phyloP scores from a whole-genome alignment of 2,113 vertebrate species.

The Drymodes brunneopygia region DNA sequence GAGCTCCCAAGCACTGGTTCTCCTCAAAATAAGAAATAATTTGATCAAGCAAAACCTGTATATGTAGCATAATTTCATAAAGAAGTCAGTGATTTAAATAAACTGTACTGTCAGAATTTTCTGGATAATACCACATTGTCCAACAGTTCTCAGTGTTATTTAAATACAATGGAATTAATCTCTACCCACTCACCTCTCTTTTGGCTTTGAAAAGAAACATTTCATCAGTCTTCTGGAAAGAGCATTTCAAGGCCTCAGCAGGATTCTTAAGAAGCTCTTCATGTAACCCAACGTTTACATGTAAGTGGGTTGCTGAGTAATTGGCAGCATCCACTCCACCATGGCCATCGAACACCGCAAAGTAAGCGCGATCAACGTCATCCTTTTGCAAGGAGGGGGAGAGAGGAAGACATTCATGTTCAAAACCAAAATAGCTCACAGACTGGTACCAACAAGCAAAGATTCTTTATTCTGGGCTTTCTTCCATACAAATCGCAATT shows the following conservation, averaged over 20 bases:
- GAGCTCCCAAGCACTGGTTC: not conserved
- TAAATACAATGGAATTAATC: not conserved
- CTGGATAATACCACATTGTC: not conserved
- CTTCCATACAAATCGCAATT: not conserved
- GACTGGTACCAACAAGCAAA: not conserved
- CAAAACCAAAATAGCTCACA: not conserved
- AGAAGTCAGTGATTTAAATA: not conserved
- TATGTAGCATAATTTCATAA: not conserved
- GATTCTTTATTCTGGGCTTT: not conserved
- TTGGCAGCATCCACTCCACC: conserved; percentile 89
- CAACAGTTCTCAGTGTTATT: not conserved
- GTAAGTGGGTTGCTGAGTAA: conserved; percentile 85
- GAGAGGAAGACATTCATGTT: not conserved
- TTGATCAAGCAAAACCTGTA: not conserved
- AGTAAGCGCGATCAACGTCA: conserved; percentile 78
- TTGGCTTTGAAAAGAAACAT: conserved; percentile 88
- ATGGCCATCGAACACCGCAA: conserved; percentile 92
- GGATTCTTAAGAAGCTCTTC: conserved; percentile 74
- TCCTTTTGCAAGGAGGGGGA: conserved; percentile 68
- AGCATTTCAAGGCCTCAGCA: conserved; percentile 74
- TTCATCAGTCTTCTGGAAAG: conserved; percentile 83
- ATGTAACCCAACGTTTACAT: conserved; percentile 76
- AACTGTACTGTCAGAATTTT: not conserved
- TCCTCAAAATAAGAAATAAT: not conserved
- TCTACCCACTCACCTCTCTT: conserved; percentile 80